Base-by-base conservation (phyloP, 1,140 invertebrate genomes). In the Andricus grossulariae region DNA sequence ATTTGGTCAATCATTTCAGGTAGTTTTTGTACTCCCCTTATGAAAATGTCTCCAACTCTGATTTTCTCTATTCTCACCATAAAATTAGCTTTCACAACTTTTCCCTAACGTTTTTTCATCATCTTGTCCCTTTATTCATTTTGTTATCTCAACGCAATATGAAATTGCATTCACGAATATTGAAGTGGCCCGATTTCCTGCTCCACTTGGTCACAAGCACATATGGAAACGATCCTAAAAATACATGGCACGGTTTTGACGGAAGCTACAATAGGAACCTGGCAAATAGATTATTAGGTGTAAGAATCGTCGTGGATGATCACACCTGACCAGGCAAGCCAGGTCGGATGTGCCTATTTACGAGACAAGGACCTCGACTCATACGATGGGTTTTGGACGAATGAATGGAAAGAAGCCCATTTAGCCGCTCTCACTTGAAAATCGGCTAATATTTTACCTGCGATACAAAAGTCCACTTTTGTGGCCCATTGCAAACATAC, bases 231-330 rank as follows among this genome's bases (percentile, higher is more conserved):
- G 39, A 66, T 79, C 82, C 82, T 83, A 83, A 83, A 81, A 83
- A 83, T 83, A 83, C 82, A 83, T 50, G 39, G 82, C 60, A 39
- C 71, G 73, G 73, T 74, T 66, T 77, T 76, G 13, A 78, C 50
- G 50, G 71, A 25, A 71, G 32, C 21, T 77, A 83, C 82, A 81
- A 83, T 81, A 72, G 74, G 72, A 72, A 71, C 18, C 79, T 72
- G 71, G 74, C 80, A 83, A 83, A 81, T 83, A 80, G 82, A 83
- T 83, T 81, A 81, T 83, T 83, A 83, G 82, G 82, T 72, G 74
- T 78, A 76, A 78, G 76, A 73, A 75, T 71, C 52, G 54, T 72
- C 45, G 77, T 70, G 75, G 75, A 55, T 81, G 12, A 39, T 32
- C 60, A 66, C 60, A 66, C 60, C 60, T 66, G 60, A 66, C 60